These are phyloP conservation scores for Sula dactylatra DNA, from an alignment of 2,113 vertebrate species.

Conservation along the genomic window DNA sequence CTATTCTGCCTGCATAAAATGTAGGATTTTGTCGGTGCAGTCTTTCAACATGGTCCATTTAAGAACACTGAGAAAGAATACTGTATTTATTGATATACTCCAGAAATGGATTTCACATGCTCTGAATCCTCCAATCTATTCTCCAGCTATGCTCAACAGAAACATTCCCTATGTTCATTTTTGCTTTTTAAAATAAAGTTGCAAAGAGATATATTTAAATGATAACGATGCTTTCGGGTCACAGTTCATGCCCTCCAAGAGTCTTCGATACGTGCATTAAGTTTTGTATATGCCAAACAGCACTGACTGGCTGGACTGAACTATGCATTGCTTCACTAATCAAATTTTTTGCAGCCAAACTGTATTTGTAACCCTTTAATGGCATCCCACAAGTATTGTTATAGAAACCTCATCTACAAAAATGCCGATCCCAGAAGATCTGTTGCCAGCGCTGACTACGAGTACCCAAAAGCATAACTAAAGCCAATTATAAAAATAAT, in stretches of 20 bases:
- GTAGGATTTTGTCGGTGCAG: background rate
- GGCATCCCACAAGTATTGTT: background rate
- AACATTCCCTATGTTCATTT: accelerated
- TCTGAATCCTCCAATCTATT: background rate
- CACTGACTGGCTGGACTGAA: background rate
- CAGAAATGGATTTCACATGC: background rate
- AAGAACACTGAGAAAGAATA: background rate
- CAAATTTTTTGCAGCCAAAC: background rate
- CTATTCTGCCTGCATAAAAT: background rate
- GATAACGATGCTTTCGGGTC: background rate
- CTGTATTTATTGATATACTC: background rate
- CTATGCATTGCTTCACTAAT: background rate
- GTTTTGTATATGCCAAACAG: background rate
- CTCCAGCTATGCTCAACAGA: background rate
- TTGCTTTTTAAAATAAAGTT: background rate
- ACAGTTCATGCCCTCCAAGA: background rate
- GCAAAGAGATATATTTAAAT: background rate
- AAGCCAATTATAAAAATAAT: background rate
- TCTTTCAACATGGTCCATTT: background rate
- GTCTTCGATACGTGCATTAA: background rate
- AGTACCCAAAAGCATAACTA: background rate
- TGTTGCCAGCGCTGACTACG: background rate
- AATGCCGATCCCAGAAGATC: background rate
- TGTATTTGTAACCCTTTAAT: background rate
- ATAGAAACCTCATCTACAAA: background rate